Percentiles rank a stretch among this genome's conserved stretches.
Conservation (phyloP, 2,113 vertebrate genomes). For the Syngnathus scovelli region DNA sequence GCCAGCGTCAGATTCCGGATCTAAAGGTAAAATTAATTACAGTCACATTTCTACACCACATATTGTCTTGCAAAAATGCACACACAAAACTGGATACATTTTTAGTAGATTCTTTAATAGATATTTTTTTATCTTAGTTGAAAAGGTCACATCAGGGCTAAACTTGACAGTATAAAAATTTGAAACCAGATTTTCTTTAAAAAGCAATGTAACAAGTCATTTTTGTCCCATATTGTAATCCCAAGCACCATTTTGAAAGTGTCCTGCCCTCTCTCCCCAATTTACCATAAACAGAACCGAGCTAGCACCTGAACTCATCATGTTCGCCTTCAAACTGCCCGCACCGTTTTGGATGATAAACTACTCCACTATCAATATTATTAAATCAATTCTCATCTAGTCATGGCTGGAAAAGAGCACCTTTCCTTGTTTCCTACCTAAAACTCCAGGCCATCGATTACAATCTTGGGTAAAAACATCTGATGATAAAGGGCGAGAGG, state of each 20-base stretch:
- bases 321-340: neutral
- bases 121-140: neutral
- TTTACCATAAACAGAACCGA: neutral
- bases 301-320: neutral
- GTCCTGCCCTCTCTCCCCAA: neutral
- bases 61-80: constrained; percentile 10
- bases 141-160: too few species aligned
- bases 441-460: constrained; percentile 12
- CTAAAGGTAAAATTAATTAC: constrained; percentile 68
- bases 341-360: neutral
- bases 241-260: neutral
- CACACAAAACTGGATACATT: neutral
- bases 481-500: constrained; percentile 17
- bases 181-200: too few species aligned
- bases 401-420: neutral
- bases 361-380: constrained; percentile 8
- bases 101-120: neutral
- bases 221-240: neutral
- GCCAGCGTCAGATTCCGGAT: constrained; percentile 90
- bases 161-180: too few species aligned
- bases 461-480: constrained; percentile 16
- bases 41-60: too few species aligned
- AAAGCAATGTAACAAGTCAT: neutral
- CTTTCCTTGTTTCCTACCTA: neutral
- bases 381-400: constrained; percentile 6